Evolutionary conservation across 2,888 invertebrate species (phyloP), one percentile per base, ranked within the genome.

Genomic region (Epsilonema sp.): DNA sequence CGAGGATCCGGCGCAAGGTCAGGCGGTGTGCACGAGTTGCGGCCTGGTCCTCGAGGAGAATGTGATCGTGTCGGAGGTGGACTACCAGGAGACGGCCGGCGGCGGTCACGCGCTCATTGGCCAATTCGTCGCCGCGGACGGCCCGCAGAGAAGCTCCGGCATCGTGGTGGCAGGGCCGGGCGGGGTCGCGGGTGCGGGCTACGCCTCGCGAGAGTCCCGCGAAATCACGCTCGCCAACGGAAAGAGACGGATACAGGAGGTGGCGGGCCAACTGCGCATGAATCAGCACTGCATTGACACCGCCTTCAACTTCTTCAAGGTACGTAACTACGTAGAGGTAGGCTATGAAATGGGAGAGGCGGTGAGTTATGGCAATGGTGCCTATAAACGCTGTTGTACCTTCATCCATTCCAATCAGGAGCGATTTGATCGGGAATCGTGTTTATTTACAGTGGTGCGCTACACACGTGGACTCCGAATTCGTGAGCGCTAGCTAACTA

Each of bases 21-120:
- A 92, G 74, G 80, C 82, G 11, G 87, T 92, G 1, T 97, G 97
- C 67, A 90, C 84, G 24, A 80, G 78, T 62, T 97, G 97, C 70
- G 97, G 94, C 24, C 79, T 83, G 5, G 94, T 97, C 1, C 70
- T 97, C 19, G 92, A 94, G 65, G 89, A 92, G 62, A 86, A 83
- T 59, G 79, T 87, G 46, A 94, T 97, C 62, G 90, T 97, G 23
- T 82, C 86, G 2, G 92, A 94, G 67, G 79, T 92, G 23, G 85
- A 89, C 66, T 97, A 92, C 63, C 83, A 86, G 67, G 94, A 97
- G 66, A 80, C 80, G 63, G 80, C 79, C 62, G 92, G 92, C 24
- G n/a, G n/a, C n/a, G 82, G 80, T 11, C 76, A 79, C 43, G 79
- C 80, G 50, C 83, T 86, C 19, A 77, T 90, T 53, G 92, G 92